These are phyloP conservation scores for Kryphioiulus occultus DNA, from an alignment of 2,888 invertebrate genomes.

Conservation along the genomic window DNA sequence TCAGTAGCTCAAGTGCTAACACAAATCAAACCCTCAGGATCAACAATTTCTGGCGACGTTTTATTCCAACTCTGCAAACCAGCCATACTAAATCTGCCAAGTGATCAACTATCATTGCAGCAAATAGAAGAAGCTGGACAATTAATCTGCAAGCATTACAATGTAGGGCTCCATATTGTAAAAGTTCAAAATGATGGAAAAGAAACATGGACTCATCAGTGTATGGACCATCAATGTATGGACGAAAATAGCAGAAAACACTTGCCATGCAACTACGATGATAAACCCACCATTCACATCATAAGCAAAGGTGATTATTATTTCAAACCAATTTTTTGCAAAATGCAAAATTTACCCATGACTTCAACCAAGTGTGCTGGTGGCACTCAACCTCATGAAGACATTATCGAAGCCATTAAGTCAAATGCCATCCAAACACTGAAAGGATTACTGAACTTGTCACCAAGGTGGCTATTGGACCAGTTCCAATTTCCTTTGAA, in stretches of 20 bases:
- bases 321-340: no score
- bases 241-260: no score
- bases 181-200: background rate
- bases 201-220: background rate
- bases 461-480: background rate
- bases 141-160: background rate
- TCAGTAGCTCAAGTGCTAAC: background rate
- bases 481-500: background rate
- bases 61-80: background rate
- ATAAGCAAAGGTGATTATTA: no score
- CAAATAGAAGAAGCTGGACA: background rate
- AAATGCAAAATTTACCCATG: no score
- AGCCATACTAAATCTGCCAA: background rate
- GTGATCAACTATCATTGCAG: background rate
- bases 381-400: background rate
- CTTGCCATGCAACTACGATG: no score
- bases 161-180: background rate
- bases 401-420: background rate
- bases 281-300: no score
- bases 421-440: background rate
- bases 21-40: background rate
- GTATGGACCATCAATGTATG: no score
- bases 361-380: no score
- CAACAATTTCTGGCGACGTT: background rate
- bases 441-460: background rate